A percentile compares a stretch with the other conserved stretches of the same genome.
These are phyloP conservation scores for Mesochorus sp. DNA, from an alignment of 2,888 invertebrate species.

Conservation along the genomic window DNA sequence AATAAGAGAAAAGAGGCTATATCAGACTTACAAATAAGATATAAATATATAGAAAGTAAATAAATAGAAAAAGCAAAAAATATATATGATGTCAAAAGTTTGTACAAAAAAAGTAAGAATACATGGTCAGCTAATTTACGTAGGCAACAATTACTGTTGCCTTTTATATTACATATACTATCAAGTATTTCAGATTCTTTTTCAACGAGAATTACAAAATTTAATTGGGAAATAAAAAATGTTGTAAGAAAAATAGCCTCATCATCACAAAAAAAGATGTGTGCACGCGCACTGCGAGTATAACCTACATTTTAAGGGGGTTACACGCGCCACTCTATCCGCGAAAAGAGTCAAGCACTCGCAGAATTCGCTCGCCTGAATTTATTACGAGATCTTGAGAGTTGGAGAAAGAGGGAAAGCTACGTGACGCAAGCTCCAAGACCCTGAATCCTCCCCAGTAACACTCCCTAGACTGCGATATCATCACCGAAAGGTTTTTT, in stretches of 20 bases:
- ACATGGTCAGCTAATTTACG: no score
- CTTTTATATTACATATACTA: no score
- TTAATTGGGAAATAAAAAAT: not conserved
- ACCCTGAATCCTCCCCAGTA: conserved; percentile 2
- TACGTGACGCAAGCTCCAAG: conserved; percentile 48
- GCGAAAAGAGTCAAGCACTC: conserved; percentile 43
- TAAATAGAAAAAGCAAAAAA: no score
- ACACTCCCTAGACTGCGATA: conserved; percentile 6
- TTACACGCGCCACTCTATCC: conserved; percentile 10
- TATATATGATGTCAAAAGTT: no score
- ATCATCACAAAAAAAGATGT: not conserved
- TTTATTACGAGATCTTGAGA: conserved; percentile 51
- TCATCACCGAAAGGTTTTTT: conserved; percentile 20
- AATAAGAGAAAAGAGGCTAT: no score
- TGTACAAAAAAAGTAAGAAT: no score
- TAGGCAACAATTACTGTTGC: no score
- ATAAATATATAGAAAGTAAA: no score
- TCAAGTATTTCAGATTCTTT: no score
- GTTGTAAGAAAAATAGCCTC: not conserved
- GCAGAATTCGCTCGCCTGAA: conserved; percentile 59
- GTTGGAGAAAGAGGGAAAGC: conserved; percentile 9
- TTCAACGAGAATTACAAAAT: no score
- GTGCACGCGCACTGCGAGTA: conserved; percentile 2
- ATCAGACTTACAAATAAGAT: no score
- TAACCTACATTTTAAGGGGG: conserved; percentile 49